Evolutionary conservation across 2,113 vertebrate genomes (phyloP).

Genomic region (Vidua macroura): DNA sequence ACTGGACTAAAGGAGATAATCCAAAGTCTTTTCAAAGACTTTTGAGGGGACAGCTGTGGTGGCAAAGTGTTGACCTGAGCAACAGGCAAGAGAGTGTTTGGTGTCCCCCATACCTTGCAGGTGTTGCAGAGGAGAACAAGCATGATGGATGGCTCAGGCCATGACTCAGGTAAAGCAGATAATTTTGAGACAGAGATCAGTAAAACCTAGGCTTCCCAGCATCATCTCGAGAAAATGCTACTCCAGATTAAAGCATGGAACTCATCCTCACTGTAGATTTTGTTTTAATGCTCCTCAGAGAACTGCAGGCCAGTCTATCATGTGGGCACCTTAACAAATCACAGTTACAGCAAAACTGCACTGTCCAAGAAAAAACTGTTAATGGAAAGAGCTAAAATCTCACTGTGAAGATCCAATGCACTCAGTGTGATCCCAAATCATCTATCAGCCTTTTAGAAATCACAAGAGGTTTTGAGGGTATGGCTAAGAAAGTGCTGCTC

Average conservation of each 20-base stretch:
- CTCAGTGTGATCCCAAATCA: background rate
- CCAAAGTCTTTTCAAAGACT: background rate
- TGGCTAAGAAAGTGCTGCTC: background rate
- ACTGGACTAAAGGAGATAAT: background rate
- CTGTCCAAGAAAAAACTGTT: background rate
- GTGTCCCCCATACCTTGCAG: background rate
- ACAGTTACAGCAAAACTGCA: background rate
- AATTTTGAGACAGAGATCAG: background rate
- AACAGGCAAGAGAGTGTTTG: background rate
- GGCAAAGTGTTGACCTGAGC: background rate
- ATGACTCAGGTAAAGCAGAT: background rate
- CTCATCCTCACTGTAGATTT: background rate
- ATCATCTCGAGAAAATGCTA: background rate
- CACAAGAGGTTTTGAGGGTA: background rate
- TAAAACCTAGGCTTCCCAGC: background rate
- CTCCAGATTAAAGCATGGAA: background rate
- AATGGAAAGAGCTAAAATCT: background rate
- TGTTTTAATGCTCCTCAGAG: background rate
- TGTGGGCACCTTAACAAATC: background rate
- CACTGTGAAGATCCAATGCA: background rate
- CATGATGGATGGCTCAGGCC: background rate
- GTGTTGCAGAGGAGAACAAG: rapidly evolving
- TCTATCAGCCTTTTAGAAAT: background rate
- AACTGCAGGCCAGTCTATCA: background rate
- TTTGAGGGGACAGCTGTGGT: background rate